phyloP scores from a whole-genome alignment of 2,888 invertebrate genomes.

The Ommatoiulus sabulosus region DNA sequence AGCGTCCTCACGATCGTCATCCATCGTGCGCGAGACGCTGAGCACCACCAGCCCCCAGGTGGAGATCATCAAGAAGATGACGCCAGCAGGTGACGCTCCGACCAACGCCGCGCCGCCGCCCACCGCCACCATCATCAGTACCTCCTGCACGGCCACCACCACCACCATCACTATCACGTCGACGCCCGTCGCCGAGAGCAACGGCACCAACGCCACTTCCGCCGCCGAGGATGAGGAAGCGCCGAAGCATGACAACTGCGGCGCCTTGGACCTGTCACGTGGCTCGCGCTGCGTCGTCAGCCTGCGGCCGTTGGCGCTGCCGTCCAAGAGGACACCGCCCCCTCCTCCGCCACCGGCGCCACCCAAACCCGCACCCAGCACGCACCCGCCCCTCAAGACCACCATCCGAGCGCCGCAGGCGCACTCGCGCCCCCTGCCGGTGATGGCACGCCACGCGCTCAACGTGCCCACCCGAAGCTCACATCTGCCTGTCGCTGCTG shows the following conservation, averaged over 20 bases:
- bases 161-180: constrained; percentile 54
- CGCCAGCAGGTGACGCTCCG: not conserved
- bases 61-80: constrained; percentile 55
- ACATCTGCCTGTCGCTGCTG: not conserved
- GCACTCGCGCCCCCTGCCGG: not conserved
- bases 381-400: not conserved
- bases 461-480: constrained; percentile 25
- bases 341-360: not conserved
- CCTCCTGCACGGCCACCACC: constrained; percentile 45
- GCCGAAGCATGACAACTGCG: constrained; percentile 55
- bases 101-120: not conserved
- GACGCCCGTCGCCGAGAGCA: not conserved
- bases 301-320: not conserved
- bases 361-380: not conserved
- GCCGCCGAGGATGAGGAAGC: constrained; percentile 32
- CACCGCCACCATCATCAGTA: constrained; percentile 51
- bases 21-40: constrained; percentile 48
- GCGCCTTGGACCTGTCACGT: constrained; percentile 50
- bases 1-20: not conserved
- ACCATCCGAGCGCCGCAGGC: constrained; percentile 11
- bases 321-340: not conserved
- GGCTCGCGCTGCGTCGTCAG: constrained; percentile 29
- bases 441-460: not conserved
- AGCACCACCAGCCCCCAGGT: constrained; percentile 53
- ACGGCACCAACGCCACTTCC: not conserved